Base-by-base conservation (phyloP, 2,113 vertebrate genomes). In the Prochilodus magdalenae region DNA sequence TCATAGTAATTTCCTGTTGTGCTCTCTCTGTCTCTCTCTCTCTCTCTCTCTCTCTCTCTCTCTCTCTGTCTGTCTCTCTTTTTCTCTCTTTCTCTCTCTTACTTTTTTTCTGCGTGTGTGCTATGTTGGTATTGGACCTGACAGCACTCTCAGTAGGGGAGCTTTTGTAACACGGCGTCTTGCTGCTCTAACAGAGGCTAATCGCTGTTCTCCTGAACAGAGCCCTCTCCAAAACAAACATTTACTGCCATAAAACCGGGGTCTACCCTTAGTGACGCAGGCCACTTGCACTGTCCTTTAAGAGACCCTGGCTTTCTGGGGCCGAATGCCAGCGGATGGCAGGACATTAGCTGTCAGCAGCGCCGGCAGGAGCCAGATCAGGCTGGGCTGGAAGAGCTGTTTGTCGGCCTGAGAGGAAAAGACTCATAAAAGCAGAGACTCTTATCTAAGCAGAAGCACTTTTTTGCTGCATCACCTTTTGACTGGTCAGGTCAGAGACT, bases 341-440 rank as follows among this genome's bases (percentile, higher is more conserved):
- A 91, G 86, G 89, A 90, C 88, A 87, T 90, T 86, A 88, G 86
- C 91, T 91, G 88, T 92, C 91, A 92, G 91, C 88, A 79, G 81
- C 78, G 81, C 81, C 74, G 76, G 86, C 82, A 87, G 86, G 83
- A 90, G 92, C 87, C 90, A 90, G 88, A 85, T 88, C 88, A 84
- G 84, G 86, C 85, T 5, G n/a, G 73, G 62, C 76, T 89, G 89
- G 88, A 91, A 87, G 90, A 84, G 86, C 81, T 83, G 90, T 90
- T 91, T 91, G 89, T 90, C 89, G 86, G 85, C 86, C 30, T 78
- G 84, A 84, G 80, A 90, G 89, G 89, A 92, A 91, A 81, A 86
- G 57, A 63, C 84, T 91, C 90, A 83, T 92, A 91, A 93, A 92
- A 81, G 71, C 40, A 81, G 71, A 92, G 89, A 86, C 88, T 87